Percentiles rank a stretch among this genome's conserved stretches.
Conservation (phyloP, 2,888 invertebrate genomes). For the Cerceris ruficornis region DNA sequence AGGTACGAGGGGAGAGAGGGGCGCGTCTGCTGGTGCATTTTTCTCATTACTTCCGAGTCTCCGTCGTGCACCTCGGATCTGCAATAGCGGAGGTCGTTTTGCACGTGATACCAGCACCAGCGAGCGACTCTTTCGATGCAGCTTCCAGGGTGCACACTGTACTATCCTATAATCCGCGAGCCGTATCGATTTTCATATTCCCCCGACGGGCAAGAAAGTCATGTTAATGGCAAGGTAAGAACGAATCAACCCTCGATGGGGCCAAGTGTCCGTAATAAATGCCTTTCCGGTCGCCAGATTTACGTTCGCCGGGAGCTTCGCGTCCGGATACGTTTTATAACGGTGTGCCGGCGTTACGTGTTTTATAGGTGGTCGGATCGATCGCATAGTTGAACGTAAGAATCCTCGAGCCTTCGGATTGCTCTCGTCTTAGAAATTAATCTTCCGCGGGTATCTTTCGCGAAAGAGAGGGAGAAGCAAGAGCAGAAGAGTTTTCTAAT, state of each 20-base stretch:
- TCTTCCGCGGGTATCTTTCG: too few relatives aligned
- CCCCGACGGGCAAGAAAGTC: not conserved
- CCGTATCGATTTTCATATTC: slow-evolving; percentile 47
- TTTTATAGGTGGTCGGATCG: not conserved
- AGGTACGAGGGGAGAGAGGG: not conserved
- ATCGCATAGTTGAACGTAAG: not conserved
- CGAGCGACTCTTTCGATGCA: slow-evolving; percentile 1
- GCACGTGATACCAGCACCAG: slow-evolving; percentile 18
- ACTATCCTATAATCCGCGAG: not conserved
- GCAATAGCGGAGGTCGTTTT: slow-evolving; percentile 30
- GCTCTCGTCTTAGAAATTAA: not conserved
- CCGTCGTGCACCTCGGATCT: slow-evolving; percentile 40
- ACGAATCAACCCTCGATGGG: slow-evolving; percentile 31
- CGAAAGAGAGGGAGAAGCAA: too few relatives aligned
- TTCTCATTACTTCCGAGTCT: slow-evolving; percentile 59
- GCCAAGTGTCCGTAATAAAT: slow-evolving; percentile 21
- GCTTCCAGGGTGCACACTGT: not conserved
- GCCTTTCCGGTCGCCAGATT: slow-evolving; percentile 13
- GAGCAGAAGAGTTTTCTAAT: too few relatives aligned
- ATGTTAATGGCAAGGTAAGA: slow-evolving; percentile 21
- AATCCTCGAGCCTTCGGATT: not conserved
- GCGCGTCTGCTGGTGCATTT: slow-evolving; percentile 39
- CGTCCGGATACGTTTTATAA: not conserved
- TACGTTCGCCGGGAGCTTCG: not conserved
- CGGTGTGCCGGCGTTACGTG: not conserved